Evolutionary conservation across 2,113 vertebrate species (phyloP).

Genomic region (Epinephelus fuscoguttatus): DNA sequence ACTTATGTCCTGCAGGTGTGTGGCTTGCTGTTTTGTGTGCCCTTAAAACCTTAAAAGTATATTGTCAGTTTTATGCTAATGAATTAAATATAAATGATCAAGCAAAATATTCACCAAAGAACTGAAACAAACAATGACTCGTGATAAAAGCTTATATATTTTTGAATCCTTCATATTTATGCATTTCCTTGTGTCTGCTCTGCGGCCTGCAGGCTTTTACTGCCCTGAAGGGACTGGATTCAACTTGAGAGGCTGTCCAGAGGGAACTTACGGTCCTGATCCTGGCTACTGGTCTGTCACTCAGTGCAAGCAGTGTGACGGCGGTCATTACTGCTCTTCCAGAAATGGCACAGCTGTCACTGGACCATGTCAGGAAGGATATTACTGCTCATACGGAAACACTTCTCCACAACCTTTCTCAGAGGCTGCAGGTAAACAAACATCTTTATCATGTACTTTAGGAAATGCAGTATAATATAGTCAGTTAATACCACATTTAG

Average conservation of each 20-base stretch:
- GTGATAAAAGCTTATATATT: no score
- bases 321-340: constrained; percentile 86
- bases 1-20: constrained; percentile 90
- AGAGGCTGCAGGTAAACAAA: constrained; percentile 77
- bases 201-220: constrained; percentile 86
- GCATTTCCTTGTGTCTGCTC: constrained; percentile 21
- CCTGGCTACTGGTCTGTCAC: constrained; percentile 76
- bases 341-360: constrained; percentile 85
- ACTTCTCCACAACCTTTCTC: constrained; percentile 81
- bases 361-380: constrained; percentile 87
- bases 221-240: constrained; percentile 87
- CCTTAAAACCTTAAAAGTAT: neutral
- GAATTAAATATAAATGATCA: neutral
- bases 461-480: neutral
- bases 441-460: neutral
- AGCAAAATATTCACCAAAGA: neutral
- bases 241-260: constrained; percentile 85
- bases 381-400: constrained; percentile 87
- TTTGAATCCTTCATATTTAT: neutral
- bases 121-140: neutral
- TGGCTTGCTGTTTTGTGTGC: constrained; percentile 3
- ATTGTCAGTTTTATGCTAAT: neutral
- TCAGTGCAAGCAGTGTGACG: constrained; percentile 86
- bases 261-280: constrained; percentile 85
- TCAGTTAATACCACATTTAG: neutral